Evolutionary conservation across 2,797 vertebrate species (phyloP).

Genomic region (Pseudochaenichthys georgianus): DNA sequence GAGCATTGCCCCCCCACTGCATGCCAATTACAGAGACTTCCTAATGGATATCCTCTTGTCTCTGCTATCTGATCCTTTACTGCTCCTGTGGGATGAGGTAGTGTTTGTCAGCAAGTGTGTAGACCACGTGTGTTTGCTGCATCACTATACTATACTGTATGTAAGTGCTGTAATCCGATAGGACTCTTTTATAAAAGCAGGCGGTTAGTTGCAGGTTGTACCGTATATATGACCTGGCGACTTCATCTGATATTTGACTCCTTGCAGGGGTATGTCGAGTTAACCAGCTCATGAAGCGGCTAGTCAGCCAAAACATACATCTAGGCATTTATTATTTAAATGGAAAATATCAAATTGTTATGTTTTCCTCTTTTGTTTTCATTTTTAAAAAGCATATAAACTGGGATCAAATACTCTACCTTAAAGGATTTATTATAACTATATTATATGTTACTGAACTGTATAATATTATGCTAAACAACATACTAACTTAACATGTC

Average conservation of each 20-base stretch:
- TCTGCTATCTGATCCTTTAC: slow-evolving; percentile 63
- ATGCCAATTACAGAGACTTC: slow-evolving; percentile 75
- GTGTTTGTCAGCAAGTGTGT: slow-evolving; percentile 47
- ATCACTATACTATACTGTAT: slow-evolving; percentile 25
- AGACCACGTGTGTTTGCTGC: background rate
- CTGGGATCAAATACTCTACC: background rate
- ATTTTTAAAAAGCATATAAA: background rate
- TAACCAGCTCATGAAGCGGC: slow-evolving; percentile 6
- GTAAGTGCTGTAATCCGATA: slow-evolving; percentile 46
- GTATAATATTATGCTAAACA: background rate
- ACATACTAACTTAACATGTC: background rate
- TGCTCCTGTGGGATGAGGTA: slow-evolving; percentile 53
- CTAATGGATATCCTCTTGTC: slow-evolving; percentile 78
- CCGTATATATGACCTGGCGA: slow-evolving; percentile 30
- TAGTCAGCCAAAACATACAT: slow-evolving; percentile 9
- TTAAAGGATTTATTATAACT: background rate
- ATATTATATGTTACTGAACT: background rate
- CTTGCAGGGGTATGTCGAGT: slow-evolving; percentile 29
- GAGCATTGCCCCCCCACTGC: slow-evolving; percentile 44
- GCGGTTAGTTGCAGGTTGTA: slow-evolving; percentile 43
- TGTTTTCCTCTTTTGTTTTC: background rate
- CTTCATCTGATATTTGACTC: slow-evolving; percentile 54
- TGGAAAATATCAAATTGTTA: background rate
- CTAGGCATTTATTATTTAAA: background rate
- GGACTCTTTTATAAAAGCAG: slow-evolving; percentile 34